phyloP scores from a whole-genome alignment of 2,888 invertebrate genomes.

The Apantesis nais region DNA sequence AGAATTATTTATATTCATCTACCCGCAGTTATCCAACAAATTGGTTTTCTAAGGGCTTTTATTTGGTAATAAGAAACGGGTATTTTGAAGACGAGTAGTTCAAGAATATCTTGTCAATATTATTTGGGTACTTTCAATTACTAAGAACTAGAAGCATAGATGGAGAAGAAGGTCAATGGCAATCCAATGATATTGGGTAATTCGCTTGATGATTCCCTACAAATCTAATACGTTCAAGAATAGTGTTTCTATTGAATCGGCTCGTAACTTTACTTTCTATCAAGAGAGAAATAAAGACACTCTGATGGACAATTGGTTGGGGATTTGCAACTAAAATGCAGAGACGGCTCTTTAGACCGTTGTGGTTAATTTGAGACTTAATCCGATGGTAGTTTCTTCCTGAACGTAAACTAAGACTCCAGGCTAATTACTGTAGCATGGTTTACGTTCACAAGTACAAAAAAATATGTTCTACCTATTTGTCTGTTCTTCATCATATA shows the following conservation, averaged over 20 bases:
- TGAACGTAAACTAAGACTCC: not conserved
- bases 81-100: not conserved
- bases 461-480: not conserved
- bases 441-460: not conserved
- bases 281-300: not conserved
- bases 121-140: not conserved
- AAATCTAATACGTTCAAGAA: too few relatives aligned
- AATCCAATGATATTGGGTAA: too few relatives aligned
- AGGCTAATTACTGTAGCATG: not conserved
- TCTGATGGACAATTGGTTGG: not conserved
- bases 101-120: not conserved
- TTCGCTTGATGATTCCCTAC: not conserved
- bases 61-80: conserved; percentile 14
- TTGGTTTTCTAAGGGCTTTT: conserved; percentile 32
- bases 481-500: not conserved
- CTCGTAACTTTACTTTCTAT: not conserved
- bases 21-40: conserved; percentile 33
- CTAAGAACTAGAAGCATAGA: too few relatives aligned
- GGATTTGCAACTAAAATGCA: not conserved
- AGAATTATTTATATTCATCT: conserved; percentile 69
- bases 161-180: too few relatives aligned
- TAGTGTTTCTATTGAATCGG: too few relatives aligned
- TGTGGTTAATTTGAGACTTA: not conserved
- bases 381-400: not conserved
- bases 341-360: not conserved